Conservation (phyloP, 2,888 invertebrate species). For the Eupeodes luniger region DNA sequence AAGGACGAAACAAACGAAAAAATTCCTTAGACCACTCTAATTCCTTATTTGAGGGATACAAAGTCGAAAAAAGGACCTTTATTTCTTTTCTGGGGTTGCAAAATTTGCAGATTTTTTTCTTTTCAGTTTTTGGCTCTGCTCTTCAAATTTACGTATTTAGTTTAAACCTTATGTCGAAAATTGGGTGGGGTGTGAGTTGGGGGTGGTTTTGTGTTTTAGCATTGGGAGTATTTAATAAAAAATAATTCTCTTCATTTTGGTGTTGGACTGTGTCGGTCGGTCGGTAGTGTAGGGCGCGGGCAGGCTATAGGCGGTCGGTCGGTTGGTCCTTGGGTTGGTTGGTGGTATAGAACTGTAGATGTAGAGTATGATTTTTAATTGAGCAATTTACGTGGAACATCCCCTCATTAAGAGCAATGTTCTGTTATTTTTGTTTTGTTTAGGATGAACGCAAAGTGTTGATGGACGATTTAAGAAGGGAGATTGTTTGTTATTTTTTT, state of each 20-base stretch:
- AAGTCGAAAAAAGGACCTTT: constrained; percentile 41
- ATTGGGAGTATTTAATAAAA: constrained; percentile 22
- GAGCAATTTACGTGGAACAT: constrained; percentile 73
- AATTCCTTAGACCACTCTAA: constrained; percentile 70
- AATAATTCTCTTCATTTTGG: constrained; percentile 43
- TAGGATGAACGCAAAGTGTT: constrained; percentile 22
- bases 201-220: constrained; percentile 4
- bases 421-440: constrained; percentile 21
- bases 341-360: constrained; percentile 13
- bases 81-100: constrained; percentile 40
- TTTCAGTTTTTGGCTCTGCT: neutral
- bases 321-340: no score
- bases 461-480: constrained; percentile 33
- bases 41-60: constrained; percentile 40
- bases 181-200: neutral
- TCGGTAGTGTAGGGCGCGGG: no score
- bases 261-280: no score
- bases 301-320: no score
- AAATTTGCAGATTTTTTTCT: constrained; percentile 49
- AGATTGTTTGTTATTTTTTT: constrained; percentile 8
- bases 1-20: constrained; percentile 9
- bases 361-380: constrained; percentile 72
- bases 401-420: constrained; percentile 70
- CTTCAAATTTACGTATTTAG: neutral
- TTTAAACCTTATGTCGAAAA: neutral